Evolutionary conservation across 2,113 vertebrate species (phyloP).

Genomic region (Dasyurus viverrinus): DNA sequence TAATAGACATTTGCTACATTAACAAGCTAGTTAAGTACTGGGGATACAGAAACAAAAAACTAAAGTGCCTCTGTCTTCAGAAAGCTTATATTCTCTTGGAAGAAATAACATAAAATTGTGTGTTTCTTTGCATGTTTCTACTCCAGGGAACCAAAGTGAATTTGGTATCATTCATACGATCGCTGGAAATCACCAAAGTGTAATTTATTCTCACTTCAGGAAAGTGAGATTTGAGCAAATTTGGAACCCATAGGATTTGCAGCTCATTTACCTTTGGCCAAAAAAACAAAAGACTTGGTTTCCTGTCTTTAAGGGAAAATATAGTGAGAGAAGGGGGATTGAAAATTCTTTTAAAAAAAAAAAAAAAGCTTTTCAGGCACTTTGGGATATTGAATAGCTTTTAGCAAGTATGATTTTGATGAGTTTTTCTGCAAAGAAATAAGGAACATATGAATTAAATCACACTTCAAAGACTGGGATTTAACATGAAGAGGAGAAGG

Average conservation of each 20-base stretch:
- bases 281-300: conserved; percentile 20
- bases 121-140: neutral
- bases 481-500: neutral
- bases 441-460: conserved; percentile 26
- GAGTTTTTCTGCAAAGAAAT: conserved; percentile 54
- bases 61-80: neutral
- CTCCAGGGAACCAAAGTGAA: neutral
- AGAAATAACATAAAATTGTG: neutral
- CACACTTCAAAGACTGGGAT: conserved; percentile 35
- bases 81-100: neutral
- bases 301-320: conserved; percentile 51
- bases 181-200: neutral
- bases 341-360: conserved; percentile 32
- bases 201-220: neutral
- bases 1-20: neutral
- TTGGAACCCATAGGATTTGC: neutral
- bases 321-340: conserved; percentile 7
- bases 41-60: neutral
- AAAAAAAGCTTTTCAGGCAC: conserved; percentile 51
- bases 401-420: conserved; percentile 39
- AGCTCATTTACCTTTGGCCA: neutral
- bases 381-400: conserved; percentile 38
- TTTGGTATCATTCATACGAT: neutral
- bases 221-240: conserved; percentile 8
- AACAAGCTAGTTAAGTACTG: neutral